A percentile compares a stretch with the other conserved stretches of the same genome.
These are phyloP conservation scores for Tretioscincus oriximinensis DNA, from an alignment of 2,113 vertebrate species.

Conservation along the genomic window DNA sequence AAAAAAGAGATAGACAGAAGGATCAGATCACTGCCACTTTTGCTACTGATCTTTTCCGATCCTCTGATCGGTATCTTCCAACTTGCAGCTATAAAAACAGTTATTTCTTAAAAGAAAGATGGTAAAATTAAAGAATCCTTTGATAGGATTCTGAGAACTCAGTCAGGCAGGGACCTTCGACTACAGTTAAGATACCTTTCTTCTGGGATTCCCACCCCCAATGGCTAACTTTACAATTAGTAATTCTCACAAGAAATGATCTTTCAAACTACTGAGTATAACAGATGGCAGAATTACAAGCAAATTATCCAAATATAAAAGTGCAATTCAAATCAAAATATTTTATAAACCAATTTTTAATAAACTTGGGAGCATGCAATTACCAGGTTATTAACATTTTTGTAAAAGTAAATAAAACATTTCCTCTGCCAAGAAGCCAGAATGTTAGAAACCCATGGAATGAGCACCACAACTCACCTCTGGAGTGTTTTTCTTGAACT, in stretches of 20 bases:
- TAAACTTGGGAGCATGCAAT: not conserved
- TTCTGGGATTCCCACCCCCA: no score
- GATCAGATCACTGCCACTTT: no score
- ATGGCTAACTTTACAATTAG: no score
- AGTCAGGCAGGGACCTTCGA: not conserved
- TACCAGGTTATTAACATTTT: not conserved
- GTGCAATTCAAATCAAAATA: not conserved
- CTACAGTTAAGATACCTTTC: not conserved
- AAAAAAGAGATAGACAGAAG: not conserved
- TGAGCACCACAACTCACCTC: slow-evolving; percentile 80
- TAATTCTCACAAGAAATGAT: not conserved
- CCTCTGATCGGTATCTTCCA: not conserved
- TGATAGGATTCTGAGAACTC: not conserved
- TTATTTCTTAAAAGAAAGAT: not conserved
- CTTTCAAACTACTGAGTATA: not conserved
- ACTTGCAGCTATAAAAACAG: not conserved
- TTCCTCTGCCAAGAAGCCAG: not conserved
- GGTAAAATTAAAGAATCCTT: not conserved
- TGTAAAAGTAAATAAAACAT: not conserved
- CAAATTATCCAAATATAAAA: not conserved
- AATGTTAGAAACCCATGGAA: not conserved
- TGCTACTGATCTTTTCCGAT: no score
- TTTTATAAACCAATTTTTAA: not conserved
- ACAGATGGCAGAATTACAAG: not conserved
- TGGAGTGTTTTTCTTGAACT: slow-evolving; percentile 99